Evolutionary conservation across 2,888 invertebrate genomes (phyloP).

Genomic region (Mythimna pallens): DNA sequence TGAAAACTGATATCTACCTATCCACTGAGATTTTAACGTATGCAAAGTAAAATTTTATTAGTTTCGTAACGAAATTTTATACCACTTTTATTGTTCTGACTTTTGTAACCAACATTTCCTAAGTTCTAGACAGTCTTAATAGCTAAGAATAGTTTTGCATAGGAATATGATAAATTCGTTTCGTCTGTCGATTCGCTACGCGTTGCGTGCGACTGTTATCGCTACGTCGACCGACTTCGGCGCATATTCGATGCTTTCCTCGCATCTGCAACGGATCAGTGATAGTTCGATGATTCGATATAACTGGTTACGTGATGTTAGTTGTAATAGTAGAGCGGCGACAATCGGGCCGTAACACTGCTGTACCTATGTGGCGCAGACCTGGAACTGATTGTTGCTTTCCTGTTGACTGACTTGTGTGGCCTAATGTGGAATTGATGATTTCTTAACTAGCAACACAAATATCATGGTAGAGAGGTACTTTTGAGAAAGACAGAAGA

Average conservation of each 20-base stretch:
- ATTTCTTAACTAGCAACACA: conserved; percentile 9
- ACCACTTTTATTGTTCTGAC: not conserved
- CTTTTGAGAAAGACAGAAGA: not conserved
- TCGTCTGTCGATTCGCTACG: conserved; percentile 64
- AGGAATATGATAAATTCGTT: conserved; percentile 49
- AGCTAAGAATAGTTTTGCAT: conserved; percentile 18
- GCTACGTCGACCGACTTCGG: conserved; percentile 57
- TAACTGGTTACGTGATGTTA: conserved; percentile 59
- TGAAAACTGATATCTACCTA: no score
- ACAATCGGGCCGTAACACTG: conserved; percentile 60
- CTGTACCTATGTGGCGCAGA: conserved; percentile 39
- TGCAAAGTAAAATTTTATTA: not conserved
- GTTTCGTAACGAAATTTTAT: conserved; percentile 11
- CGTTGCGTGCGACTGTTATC: conserved; percentile 68
- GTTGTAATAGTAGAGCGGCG: conserved; percentile 40
- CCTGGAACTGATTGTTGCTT: conserved; percentile 41
- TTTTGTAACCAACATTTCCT: conserved; percentile 20
- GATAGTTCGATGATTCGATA: conserved; percentile 43
- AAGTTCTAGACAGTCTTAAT: conserved; percentile 11
- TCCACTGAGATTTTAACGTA: not conserved
- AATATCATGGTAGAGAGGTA: not conserved
- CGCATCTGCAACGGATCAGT: conserved; percentile 44
- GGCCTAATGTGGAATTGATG: conserved; percentile 23
- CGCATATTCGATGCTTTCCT: conserved; percentile 61
- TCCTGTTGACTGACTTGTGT: conserved; percentile 42